These are phyloP conservation scores for Battus philenor DNA, from an alignment of 1,140 invertebrate species.

Conservation along the genomic window DNA sequence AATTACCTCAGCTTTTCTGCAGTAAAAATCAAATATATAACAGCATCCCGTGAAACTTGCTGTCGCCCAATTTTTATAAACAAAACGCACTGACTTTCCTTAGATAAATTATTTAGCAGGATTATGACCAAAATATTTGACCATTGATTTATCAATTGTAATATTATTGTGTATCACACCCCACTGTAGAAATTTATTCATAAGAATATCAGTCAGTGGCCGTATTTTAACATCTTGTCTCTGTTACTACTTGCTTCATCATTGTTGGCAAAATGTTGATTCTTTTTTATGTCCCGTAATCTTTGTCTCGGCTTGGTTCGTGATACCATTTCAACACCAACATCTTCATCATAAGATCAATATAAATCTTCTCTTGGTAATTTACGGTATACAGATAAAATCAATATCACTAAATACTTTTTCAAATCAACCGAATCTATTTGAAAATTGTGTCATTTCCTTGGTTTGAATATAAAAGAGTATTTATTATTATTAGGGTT, in stretches of 20 bases:
- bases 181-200: neutral
- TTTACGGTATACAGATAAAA: no score
- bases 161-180: neutral
- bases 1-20: slow-evolving; percentile 30
- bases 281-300: neutral
- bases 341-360: no score
- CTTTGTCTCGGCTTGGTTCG: neutral
- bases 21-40: slow-evolving; percentile 35
- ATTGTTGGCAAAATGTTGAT: neutral
- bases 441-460: no score
- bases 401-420: no score
- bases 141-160: neutral
- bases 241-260: neutral
- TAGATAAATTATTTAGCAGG: neutral
- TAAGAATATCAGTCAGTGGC: neutral
- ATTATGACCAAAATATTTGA: neutral
- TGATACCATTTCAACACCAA: neutral
- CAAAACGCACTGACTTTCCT: neutral
- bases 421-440: no score
- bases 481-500: no score
- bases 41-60: neutral
- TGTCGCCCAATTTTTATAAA: neutral
- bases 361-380: no score
- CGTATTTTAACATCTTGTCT: neutral
- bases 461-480: no score